Conservation (phyloP, 1,140 invertebrate genomes). For the Doryteuthis pealeii region DNA sequence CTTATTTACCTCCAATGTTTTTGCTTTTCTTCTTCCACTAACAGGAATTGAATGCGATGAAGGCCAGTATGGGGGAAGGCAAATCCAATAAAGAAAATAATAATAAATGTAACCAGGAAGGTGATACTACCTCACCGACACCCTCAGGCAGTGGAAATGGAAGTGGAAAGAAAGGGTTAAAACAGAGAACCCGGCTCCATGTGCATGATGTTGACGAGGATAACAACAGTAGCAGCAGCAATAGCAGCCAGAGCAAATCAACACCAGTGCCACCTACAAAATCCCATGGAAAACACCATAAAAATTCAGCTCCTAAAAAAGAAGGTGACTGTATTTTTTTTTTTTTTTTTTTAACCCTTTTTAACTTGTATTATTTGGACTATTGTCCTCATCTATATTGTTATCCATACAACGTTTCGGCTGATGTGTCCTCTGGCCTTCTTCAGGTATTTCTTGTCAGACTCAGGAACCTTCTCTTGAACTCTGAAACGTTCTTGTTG, state of each 20-base stretch:
- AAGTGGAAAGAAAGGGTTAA: neutral
- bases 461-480: too few relatives aligned
- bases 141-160: neutral
- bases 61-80: neutral
- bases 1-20: too few relatives aligned
- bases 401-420: too few relatives aligned
- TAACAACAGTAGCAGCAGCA: neutral
- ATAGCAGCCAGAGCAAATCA: neutral
- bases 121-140: too few relatives aligned
- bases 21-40: neutral
- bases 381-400: too few relatives aligned
- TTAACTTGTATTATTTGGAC: too few relatives aligned
- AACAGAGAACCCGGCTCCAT: neutral
- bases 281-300: neutral
- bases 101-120: neutral
- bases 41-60: slow-evolving; percentile 8
- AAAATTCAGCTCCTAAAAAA: neutral
- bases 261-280: neutral
- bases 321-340: neutral
- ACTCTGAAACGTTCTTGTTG: too few relatives aligned
- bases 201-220: slow-evolving; percentile 4
- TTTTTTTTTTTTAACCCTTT: too few relatives aligned
- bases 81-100: neutral
- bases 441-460: too few relatives aligned
- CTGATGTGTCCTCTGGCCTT: too few relatives aligned